These are phyloP conservation scores for Pterocles burchelli DNA, from an alignment of 2,113 vertebrate genomes.

Conservation along the genomic window DNA sequence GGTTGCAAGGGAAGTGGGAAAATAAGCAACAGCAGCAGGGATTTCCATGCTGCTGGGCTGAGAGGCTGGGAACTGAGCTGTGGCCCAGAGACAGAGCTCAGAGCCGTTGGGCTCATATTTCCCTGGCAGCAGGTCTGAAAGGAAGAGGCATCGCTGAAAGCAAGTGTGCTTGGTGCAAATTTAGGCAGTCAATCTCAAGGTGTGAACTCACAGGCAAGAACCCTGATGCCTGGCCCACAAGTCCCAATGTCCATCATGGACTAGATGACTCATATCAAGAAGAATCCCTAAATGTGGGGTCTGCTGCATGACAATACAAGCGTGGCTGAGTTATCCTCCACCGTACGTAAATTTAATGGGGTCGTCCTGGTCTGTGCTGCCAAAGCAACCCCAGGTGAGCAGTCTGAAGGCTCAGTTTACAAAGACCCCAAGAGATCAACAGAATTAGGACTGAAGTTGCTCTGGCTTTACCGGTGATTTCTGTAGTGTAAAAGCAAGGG, in stretches of 20 bases:
- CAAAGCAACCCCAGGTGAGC: not conserved
- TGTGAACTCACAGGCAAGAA: accelerated
- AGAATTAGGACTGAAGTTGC: not conserved
- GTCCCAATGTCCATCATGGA: not conserved
- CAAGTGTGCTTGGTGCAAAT: not conserved
- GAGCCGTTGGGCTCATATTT: not conserved
- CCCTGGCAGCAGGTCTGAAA: not conserved
- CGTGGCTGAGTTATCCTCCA: not conserved
- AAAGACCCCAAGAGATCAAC: not conserved
- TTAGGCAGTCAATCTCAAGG: not conserved
- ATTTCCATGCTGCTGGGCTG: not conserved
- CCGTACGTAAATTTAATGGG: not conserved
- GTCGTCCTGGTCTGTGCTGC: not conserved
- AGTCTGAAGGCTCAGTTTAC: not conserved
- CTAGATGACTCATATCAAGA: not conserved
- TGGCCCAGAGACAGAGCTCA: not conserved
- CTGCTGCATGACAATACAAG: not conserved
- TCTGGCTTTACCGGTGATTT: not conserved
- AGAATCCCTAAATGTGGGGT: not conserved
- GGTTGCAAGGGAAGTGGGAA: not conserved
- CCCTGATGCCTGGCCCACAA: not conserved
- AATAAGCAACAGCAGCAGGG: not conserved
- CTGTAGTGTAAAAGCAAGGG: not conserved
- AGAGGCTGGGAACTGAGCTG: not conserved
- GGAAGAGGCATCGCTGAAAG: not conserved